Percentiles rank a stretch among this genome's conserved stretches.
These are phyloP conservation scores for Oncorhynchus mykiss DNA, from an alignment of 2,113 vertebrate species.

Conservation along the genomic window DNA sequence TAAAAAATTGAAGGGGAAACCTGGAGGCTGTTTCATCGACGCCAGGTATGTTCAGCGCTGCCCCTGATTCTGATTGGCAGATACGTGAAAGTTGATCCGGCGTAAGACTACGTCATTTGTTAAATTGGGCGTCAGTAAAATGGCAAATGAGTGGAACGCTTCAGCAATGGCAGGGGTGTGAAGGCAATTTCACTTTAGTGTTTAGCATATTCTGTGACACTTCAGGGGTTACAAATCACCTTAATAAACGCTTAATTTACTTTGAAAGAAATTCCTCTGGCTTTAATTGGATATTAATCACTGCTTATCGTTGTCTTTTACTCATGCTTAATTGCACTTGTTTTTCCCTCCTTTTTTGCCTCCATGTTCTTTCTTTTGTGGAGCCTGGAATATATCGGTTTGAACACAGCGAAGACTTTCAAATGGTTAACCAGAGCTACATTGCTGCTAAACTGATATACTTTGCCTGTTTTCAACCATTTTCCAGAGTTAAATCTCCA, in stretches of 20 bases:
- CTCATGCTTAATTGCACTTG: constrained; percentile 74
- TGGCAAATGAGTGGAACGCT: constrained; percentile 42
- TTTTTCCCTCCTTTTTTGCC: constrained; percentile 38
- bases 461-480: no score
- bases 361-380: constrained; percentile 18
- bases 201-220: constrained; percentile 69
- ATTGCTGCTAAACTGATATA: no score
- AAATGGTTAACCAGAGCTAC: no score
- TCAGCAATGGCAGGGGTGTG: constrained; percentile 38
- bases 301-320: constrained; percentile 77
- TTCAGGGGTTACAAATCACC: constrained; percentile 78
- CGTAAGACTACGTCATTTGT: constrained; percentile 22
- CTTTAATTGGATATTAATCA: constrained; percentile 80
- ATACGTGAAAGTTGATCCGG: constrained; percentile 32
- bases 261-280: constrained; percentile 76
- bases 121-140: constrained; percentile 56
- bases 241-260: constrained; percentile 78
- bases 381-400: constrained; percentile 10
- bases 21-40: no score
- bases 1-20: neutral
- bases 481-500: no score
- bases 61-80: neutral
- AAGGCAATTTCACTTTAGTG: constrained; percentile 64
- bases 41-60: no score
- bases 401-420: no score